Conservation (phyloP, 2,797 vertebrate species). For the Xenops minutus region DNA sequence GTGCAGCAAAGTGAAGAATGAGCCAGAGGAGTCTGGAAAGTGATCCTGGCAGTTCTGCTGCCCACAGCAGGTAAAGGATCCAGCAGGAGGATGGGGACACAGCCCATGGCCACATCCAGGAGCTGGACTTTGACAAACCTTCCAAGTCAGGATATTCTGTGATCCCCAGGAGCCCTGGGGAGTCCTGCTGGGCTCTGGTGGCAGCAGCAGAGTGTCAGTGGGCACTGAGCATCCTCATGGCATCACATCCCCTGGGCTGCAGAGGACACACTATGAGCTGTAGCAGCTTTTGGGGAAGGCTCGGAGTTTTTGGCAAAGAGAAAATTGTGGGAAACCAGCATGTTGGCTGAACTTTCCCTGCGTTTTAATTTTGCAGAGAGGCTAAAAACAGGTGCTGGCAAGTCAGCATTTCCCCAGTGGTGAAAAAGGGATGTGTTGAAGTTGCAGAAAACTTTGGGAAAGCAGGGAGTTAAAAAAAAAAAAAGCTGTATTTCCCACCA, state of each 20-base stretch:
- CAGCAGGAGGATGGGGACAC: neutral
- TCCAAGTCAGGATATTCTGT: neutral
- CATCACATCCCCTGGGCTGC: fast-evolving
- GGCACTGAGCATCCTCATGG: neutral
- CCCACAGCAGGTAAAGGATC: neutral
- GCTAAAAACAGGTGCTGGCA: neutral
- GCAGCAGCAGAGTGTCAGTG: neutral
- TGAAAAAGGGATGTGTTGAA: neutral
- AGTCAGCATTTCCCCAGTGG: neutral
- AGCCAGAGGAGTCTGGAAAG: neutral
- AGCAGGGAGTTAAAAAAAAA: neutral
- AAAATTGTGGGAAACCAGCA: neutral
- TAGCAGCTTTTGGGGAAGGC: neutral
- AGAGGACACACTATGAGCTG: fast-evolving
- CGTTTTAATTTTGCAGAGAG: neutral
- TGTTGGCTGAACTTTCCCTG: neutral
- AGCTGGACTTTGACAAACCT: neutral
- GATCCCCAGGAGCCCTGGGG: neutral
- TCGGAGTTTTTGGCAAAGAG: neutral
- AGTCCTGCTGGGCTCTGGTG: neutral
- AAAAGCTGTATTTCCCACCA: neutral
- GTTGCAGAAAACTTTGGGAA: neutral
- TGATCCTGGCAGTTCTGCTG: neutral
- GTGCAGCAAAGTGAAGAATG: neutral
- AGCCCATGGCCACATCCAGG: fast-evolving